Evolutionary conservation across 1,140 invertebrate genomes (phyloP), one percentile per base, ranked within the genome.

Genomic region (Trichonephila clavata): DNA sequence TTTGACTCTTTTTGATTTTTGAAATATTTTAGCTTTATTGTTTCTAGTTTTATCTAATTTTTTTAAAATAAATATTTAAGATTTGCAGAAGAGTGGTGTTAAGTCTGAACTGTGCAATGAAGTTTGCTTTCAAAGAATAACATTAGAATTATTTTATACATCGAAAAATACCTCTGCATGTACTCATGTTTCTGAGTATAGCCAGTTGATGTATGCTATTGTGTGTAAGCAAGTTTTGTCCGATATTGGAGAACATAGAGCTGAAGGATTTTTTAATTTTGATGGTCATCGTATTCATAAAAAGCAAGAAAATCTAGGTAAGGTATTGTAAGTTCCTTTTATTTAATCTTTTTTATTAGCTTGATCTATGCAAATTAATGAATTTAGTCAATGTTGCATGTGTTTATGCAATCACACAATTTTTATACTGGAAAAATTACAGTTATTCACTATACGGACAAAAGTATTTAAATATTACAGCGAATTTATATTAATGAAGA

Each of bases 171-270:
- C 81, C 50, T 90, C 93, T 24, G 18, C 86, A 21, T 94, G 94
- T 50, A 43, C 61, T 60, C 50, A 50, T 20, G 57, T 94, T 18
- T 65, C 86, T 20, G 59, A 94, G 63, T 94, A 94, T 83, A 68
- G 93, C 21, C 90, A 94, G 18, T 24, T 94, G 24, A 94, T 94
- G 94, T 94, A 94, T 94, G 93, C 93, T 27, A 60, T 94, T 32
- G 90, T 94, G 18, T 94, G 94, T 65, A 94, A 94, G 32, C 77
- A 94, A 80, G 61, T 94, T 65, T 89, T 94, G 39, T 94, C 94
- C 21, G n/a, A 94, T 65, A 89, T 94, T 43, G 86, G 57, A 24
- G 93, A 94, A 21, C 94, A 94, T 81, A 91, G 68, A 77, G 24
- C 43, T 39, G 93, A 92, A 65, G 90, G 90, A 77, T 94, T 92